A percentile compares a stretch with the other conserved stretches of the same genome.
phyloP scores from a whole-genome alignment of 2,113 vertebrate species.

The Gorilla gorilla region DNA sequence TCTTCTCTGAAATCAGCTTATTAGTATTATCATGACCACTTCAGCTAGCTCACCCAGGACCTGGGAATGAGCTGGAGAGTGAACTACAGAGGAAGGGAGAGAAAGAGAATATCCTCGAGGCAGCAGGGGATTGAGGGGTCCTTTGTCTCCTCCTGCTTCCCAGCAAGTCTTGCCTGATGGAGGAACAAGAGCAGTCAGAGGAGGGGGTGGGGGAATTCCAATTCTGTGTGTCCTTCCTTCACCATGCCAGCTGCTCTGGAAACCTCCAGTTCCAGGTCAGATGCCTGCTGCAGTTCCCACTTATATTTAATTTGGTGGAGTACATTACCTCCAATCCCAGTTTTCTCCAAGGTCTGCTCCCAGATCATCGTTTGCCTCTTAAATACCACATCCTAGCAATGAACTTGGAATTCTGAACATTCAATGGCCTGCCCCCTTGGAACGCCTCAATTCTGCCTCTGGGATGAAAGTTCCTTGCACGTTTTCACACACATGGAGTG shows the following conservation, averaged over 20 bases:
- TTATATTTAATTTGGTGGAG: neutral
- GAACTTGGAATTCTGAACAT: neutral
- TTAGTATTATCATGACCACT: conserved; percentile 26
- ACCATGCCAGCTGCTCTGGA: neutral
- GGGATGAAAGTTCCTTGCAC: neutral
- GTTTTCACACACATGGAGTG: neutral
- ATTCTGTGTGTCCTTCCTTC: neutral
- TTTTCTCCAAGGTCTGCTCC: neutral
- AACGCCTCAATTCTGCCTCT: neutral
- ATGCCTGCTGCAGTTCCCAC: neutral
- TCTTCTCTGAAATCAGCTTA: conserved; percentile 44
- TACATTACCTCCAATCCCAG: neutral
- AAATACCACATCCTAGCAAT: neutral
- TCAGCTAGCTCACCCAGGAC: neutral
- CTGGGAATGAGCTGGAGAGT: neutral
- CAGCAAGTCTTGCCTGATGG: neutral
- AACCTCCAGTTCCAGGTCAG: neutral
- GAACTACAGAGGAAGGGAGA: neutral
- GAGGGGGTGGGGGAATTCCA: neutral
- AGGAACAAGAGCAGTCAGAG: neutral
- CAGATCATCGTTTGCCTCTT: neutral
- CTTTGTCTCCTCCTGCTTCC: neutral
- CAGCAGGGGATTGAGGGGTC: neutral
- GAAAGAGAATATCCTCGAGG: neutral
- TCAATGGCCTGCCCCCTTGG: neutral